phyloP scores from a whole-genome alignment of 2,888 invertebrate species.

The Drosophila crucigera region DNA sequence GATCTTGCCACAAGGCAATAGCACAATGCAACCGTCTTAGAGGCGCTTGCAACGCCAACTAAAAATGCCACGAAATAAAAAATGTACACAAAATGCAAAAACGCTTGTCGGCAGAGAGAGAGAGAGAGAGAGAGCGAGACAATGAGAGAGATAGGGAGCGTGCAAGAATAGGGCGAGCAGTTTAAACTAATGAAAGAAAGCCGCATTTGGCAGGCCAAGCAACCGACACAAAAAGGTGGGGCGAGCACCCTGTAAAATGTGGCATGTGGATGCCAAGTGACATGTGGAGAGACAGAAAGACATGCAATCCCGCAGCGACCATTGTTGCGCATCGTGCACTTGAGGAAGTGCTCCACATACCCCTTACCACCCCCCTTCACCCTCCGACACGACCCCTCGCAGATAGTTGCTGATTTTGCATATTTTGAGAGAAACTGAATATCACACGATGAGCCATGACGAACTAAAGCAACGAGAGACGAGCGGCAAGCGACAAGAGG shows the following conservation, averaged over 20 bases:
- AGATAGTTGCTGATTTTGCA: constrained; percentile 57
- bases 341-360: constrained; percentile 74
- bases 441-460: constrained; percentile 69
- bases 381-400: not conserved
- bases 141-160: constrained; percentile 5
- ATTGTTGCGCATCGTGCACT: constrained; percentile 76
- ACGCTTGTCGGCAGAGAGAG: constrained; percentile 2
- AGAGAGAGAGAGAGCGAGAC: constrained; percentile 13
- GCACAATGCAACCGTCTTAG: constrained; percentile 47
- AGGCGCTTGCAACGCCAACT: constrained; percentile 43
- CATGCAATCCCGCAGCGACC: constrained; percentile 69
- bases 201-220: constrained; percentile 18
- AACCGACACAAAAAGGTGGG: not conserved
- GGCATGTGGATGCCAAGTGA: constrained; percentile 68
- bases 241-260: constrained; percentile 44
- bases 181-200: constrained; percentile 61
- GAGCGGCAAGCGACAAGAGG: constrained; percentile 58
- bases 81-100: constrained; percentile 40
- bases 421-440: constrained; percentile 72
- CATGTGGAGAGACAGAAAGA: constrained; percentile 45
- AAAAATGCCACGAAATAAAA: constrained; percentile 14
- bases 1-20: constrained; percentile 29
- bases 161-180: constrained; percentile 47
- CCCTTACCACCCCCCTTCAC: not conserved
- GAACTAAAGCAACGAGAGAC: constrained; percentile 20